phyloP scores from a whole-genome alignment of 2,888 invertebrate genomes.

The Aquatica leii region DNA sequence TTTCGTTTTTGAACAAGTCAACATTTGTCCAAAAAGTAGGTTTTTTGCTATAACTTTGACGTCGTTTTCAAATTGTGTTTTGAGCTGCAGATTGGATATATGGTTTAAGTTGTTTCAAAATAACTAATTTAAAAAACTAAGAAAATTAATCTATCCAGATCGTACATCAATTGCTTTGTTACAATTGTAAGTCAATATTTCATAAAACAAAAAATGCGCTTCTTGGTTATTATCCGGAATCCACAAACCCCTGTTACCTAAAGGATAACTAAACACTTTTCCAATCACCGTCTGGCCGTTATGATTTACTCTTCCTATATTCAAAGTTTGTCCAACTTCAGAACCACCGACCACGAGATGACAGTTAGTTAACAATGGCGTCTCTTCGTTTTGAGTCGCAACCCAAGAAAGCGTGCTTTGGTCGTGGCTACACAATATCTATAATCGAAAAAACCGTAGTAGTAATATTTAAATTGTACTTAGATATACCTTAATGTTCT shows the following conservation, averaged over 20 bases:
- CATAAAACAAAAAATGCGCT: conserved; percentile 10
- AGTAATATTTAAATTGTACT: not conserved
- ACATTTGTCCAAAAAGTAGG: no score
- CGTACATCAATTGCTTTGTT: no score
- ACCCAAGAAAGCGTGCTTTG: conserved; percentile 3
- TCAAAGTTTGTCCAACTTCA: conserved; percentile 11
- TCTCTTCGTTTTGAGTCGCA: conserved; percentile 12
- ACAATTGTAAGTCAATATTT: conserved; percentile 22
- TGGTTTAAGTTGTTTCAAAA: no score
- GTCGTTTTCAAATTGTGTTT: no score
- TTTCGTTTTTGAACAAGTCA: no score
- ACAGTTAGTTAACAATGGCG: conserved; percentile 17
- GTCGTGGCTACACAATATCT: conserved; percentile 14
- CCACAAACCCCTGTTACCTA: conserved; percentile 12
- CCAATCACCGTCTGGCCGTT: conserved; percentile 15
- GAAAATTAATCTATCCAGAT: no score
- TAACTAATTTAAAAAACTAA: no score
- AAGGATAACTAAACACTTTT: conserved; percentile 18
- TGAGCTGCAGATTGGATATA: no score
- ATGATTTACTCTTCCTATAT: conserved; percentile 18
- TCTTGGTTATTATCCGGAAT: conserved; percentile 12
- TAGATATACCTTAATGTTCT: conserved; percentile 16
- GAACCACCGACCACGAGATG: conserved; percentile 16
- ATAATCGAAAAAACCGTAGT: not conserved
- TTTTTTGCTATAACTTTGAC: no score